phyloP scores from a whole-genome alignment of 2,113 vertebrate species.

The Nycticorax nycticorax region DNA sequence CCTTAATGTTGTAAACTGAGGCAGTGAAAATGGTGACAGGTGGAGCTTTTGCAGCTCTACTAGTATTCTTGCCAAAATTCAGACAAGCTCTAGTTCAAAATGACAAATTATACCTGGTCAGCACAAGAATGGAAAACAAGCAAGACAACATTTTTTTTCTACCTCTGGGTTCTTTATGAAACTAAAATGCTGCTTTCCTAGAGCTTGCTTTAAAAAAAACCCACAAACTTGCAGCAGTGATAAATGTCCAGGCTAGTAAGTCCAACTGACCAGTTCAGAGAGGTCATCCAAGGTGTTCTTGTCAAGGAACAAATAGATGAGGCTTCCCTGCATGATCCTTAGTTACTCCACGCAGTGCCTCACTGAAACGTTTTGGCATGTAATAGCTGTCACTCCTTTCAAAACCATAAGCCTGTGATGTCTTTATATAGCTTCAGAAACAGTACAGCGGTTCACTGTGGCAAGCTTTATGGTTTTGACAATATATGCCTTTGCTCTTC shows the following conservation, averaged over 20 bases:
- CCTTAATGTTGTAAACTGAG: background rate
- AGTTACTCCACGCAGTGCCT: background rate
- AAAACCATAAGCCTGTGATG: constrained; percentile 42
- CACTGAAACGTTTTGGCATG: constrained; percentile 36
- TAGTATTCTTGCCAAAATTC: constrained; percentile 35
- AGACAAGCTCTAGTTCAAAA: constrained; percentile 28
- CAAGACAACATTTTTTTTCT: background rate
- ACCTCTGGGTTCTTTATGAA: background rate
- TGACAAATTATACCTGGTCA: constrained; percentile 46
- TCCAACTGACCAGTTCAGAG: constrained; percentile 34
- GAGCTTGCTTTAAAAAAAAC: background rate
- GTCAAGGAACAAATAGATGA: constrained; percentile 45
- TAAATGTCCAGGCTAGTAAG: background rate
- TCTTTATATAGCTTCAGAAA: constrained; percentile 57
- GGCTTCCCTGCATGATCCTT: constrained; percentile 13
- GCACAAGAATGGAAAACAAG: constrained; percentile 7
- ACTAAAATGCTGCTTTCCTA: background rate
- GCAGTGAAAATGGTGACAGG: constrained; percentile 14
- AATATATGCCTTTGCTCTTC: constrained; percentile 61
- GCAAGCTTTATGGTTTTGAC: constrained; percentile 63
- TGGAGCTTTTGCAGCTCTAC: constrained; percentile 29
- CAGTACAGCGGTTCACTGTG: constrained; percentile 39
- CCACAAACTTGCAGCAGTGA: background rate
- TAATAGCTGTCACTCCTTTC: constrained; percentile 64
- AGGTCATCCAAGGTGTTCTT: constrained; percentile 58